phyloP scores from a whole-genome alignment of 2,797 vertebrate species.

The Eutrigla gurnardus region DNA sequence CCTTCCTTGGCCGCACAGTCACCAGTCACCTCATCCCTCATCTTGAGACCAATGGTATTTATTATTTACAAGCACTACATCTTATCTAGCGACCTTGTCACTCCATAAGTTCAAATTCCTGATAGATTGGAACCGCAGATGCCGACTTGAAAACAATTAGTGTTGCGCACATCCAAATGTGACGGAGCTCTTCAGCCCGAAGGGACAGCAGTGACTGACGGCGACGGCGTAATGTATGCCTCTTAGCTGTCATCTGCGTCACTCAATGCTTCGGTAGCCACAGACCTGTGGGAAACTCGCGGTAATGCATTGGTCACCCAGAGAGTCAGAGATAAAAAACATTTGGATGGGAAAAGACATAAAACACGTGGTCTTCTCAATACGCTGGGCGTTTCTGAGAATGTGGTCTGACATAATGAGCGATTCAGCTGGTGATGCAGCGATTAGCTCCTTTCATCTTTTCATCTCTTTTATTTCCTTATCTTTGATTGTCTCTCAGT shows the following conservation, averaged over 20 bases:
- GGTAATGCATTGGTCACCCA: slow-evolving; percentile 55
- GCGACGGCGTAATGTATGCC: slow-evolving; percentile 48
- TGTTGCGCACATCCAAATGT: slow-evolving; percentile 44
- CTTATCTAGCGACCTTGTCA: slow-evolving; percentile 75
- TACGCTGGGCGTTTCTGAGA: slow-evolving; percentile 69
- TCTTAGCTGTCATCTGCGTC: slow-evolving; percentile 40
- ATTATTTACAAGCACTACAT: slow-evolving; percentile 73
- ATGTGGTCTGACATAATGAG: slow-evolving; percentile 70
- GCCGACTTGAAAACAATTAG: slow-evolving; percentile 70
- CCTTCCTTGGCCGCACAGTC: slow-evolving; percentile 56
- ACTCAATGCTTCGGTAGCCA: slow-evolving; percentile 48
- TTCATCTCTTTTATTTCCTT: slow-evolving; percentile 74
- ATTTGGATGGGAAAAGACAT: slow-evolving; percentile 53
- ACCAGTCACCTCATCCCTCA: slow-evolving; percentile 69
- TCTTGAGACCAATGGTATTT: slow-evolving; percentile 71
- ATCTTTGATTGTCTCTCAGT: slow-evolving; percentile 70
- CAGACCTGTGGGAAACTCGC: slow-evolving; percentile 28
- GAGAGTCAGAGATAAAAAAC: slow-evolving; percentile 47
- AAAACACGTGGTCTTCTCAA: slow-evolving; percentile 40
- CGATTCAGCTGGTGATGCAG: slow-evolving; percentile 67
- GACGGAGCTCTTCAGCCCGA: slow-evolving; percentile 39
- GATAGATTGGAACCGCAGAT: slow-evolving; percentile 72
- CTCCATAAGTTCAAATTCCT: slow-evolving; percentile 76
- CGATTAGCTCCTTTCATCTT: slow-evolving; percentile 66
- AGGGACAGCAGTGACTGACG: slow-evolving; percentile 59